Base-by-base conservation (phyloP, 2,888 invertebrate genomes). In the Tetheella fluctuosa region DNA sequence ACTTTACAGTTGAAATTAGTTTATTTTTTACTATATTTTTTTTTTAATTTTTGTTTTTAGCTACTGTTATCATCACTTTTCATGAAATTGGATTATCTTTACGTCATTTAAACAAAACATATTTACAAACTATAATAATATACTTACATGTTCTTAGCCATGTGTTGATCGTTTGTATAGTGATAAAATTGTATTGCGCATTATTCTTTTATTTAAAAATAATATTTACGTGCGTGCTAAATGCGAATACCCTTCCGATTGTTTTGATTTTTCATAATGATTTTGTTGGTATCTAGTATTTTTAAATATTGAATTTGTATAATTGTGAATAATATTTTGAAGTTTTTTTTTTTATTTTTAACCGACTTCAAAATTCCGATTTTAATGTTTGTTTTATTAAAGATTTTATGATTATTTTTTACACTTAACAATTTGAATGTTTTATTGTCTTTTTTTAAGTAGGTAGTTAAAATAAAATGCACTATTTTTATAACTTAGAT, bases 111-210 rank as follows among this genome's bases (percentile, higher is more conserved):
- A 17, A 54, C 58, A 73, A 71, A 77, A 79, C 74, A 76, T 81
- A 78, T 81, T 83, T 84, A 81, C 80, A 64, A 80, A 79, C 76
- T 77, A 37, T 58, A 69, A 67, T n/a, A n/a, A n/a, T n/a, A n/a
- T 73, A 58, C 30, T 65, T 59, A 71, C 74, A 76, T 73, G 65
- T 68, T 74, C 76, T 80, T 74, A 72, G 75, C 78, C 67, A 73
- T 79, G 74, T 83, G 80, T 81, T 80, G 74, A 76, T 74, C 74
- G 68, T 76, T 82, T 81, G 73, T 68, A 61, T 65, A 67, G 67
- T 63, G 73, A 79, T 80, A 82, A 86, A 82, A 79, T 68, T 74
- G 77, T 63, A 83, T 73, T 86, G 78, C 83, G 83, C 80, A 65
- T 77, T 68, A 78, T 74, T 78, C 74, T 76, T 61, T 77, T 63